Base-by-base conservation (phyloP, 2,113 vertebrate genomes). In the Rhinoptilus africanus region DNA sequence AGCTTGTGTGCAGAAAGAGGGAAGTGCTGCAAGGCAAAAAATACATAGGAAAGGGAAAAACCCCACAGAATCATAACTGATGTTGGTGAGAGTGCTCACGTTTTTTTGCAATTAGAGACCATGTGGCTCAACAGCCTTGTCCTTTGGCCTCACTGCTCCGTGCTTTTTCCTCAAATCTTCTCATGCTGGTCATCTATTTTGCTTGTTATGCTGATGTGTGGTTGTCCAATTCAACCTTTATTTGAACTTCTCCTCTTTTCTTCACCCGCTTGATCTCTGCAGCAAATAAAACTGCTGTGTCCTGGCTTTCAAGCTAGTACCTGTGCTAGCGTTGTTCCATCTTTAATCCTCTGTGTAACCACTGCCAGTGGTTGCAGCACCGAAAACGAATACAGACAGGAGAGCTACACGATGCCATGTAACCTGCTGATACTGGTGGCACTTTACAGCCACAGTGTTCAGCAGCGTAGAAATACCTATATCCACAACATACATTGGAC, bases 51-150 rank as follows among this genome's bases (percentile, higher is more conserved):
- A 91, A 66, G 12, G 3, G 50, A 86, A 81, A 54, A 50, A 1
- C 1, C 56, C 60, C 3, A 5, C 1, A 3, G 12, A 37, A 12
- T 26, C 2, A 0, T 80, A 79, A 51, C 7, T 59, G 35, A 47
- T 53, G 10, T 3, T 45, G 17, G 10, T 73, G 35, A 74, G 18
- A 43, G 20, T 1, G 2, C 60, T 26, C 0, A 0, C 32, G 22
- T 6, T 56, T 14, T 63, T 91, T 56, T 66, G 27, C 35, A 27
- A 0, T 45, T 2, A 2, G 21, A 74, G 22, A 80, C 8, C 11
- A 14, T 12, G 16, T 41, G 32, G 21, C 22, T 28, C 26, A 82
- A 32, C n/a, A 60, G 23, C 34, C 18, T 72, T 73, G 23, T 62
- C 14, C 35, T 91, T 63, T 69, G 18, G 14, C 21, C 27, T 84